Base-by-base conservation (phyloP, 2,888 invertebrate genomes). In the Lymantria dispar region DNA sequence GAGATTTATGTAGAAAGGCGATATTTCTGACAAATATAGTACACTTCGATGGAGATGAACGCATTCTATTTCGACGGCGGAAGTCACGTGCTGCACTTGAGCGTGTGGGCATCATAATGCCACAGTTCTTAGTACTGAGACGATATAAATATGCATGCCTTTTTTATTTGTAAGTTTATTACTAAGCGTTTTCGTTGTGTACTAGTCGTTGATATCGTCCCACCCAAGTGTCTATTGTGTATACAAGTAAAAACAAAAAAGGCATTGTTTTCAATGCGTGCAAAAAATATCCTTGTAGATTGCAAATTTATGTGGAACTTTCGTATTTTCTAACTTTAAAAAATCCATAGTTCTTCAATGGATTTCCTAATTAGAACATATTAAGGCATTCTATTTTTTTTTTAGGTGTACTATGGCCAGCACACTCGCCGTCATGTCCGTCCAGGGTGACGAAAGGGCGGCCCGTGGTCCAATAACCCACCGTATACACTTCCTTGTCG, bases 61-160 rank as follows among this genome's bases (percentile, higher is more conserved):
- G 74, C 71, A 66, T 62, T 83, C 83, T 83, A 85, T 85, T 85
- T 87, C 71, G 77, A 80, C 78, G 78, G 59, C 85, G 87, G 87
- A 86, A 86, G 83, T 87, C 85, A 83, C 85, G 83, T 78, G 81
- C 73, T 68, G 57, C 62, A 66, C 72, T 72, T 68, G 76, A 65
- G 74, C 60, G 62, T 68, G 78, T 71, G 72, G 77, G 80, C 82
- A 83, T 76, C 76, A 74, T 79, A 86, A 83, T 82, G 82, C 81
- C 80, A 78, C 74, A 77, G 72, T 86, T 86, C 86, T 71, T 64
- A 68, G 87, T 85, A 87, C 70, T 60, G 74, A 75, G 65, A 62
- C 61, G 74, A 77, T 81, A 86, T 83, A 80, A 84, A 83, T 83
- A 85, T 79, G 72, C 78, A 74, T 72, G 68, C 67, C 71, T 73